Evolutionary conservation across 2,113 vertebrate species (phyloP).

Genomic region (Tragelaphus buxtoni): DNA sequence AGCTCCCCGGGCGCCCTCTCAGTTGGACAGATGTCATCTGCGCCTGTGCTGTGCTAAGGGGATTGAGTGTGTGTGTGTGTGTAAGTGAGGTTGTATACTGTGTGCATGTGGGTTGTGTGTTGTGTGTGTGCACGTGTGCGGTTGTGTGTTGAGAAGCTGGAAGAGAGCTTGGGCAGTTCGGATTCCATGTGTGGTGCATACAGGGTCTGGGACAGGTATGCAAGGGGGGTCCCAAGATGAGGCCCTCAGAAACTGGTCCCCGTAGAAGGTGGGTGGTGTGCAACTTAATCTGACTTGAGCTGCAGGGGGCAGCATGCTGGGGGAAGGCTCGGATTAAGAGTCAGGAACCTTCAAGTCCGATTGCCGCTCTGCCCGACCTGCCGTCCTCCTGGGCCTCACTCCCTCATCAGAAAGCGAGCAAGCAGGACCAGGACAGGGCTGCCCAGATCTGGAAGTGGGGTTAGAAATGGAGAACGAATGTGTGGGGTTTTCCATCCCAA

Average conservation of each 20-base stretch:
- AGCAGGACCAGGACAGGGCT: not conserved
- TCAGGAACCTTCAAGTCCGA: accelerated
- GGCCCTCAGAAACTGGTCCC: accelerated
- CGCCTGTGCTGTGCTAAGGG: not conserved
- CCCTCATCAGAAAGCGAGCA: accelerated
- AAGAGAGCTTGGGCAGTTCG: not conserved
- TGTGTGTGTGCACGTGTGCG: accelerated
- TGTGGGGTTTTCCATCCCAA: accelerated
- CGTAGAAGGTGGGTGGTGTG: accelerated
- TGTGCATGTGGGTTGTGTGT: not conserved
- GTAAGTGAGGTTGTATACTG: too few species aligned
- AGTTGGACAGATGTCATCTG: not conserved
- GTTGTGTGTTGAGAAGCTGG: not conserved
- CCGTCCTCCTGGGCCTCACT: accelerated
- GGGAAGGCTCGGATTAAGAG: accelerated
- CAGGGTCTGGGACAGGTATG: accelerated
- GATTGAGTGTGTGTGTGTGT: accelerated
- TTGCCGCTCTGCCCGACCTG: accelerated
- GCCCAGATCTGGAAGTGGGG: not conserved
- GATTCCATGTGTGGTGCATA: accelerated
- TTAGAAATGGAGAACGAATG: too few species aligned
- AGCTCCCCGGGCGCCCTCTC: not conserved
- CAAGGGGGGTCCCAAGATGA: not conserved
- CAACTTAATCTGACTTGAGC: accelerated
- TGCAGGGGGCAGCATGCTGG: accelerated